Percentiles rank a stretch among this genome's conserved stretches.
These are phyloP conservation scores for Peribatodes rhomboidaria DNA, from an alignment of 2,888 invertebrate genomes.

Conservation along the genomic window DNA sequence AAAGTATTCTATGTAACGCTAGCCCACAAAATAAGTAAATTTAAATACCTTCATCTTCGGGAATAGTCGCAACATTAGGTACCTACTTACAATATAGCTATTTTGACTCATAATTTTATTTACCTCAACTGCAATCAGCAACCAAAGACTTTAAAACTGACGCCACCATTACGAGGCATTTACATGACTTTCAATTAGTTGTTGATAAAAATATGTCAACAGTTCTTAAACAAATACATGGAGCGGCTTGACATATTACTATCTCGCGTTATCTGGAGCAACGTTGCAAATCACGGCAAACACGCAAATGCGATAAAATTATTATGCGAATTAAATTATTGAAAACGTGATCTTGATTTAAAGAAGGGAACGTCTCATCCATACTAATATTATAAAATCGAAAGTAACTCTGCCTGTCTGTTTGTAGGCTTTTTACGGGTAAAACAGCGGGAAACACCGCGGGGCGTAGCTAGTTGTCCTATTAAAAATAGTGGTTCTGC, in stretches of 20 bases:
- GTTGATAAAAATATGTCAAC: slow-evolving; percentile 9
- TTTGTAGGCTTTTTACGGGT: too few relatives aligned
- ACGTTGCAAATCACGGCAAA: background rate
- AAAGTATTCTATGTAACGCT: too few relatives aligned
- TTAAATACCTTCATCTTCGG: too few relatives aligned
- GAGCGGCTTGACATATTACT: background rate
- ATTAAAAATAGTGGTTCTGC: too few relatives aligned
- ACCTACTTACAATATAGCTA: too few relatives aligned
- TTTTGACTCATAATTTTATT: too few relatives aligned
- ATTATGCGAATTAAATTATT: background rate
- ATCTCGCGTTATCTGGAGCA: slow-evolving; percentile 8
- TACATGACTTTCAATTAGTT: slow-evolving; percentile 31
- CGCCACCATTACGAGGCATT: slow-evolving; percentile 1
- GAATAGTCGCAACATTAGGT: too few relatives aligned
- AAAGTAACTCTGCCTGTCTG: too few relatives aligned
- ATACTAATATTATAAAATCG: too few relatives aligned
- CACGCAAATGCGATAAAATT: background rate
- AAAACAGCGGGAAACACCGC: too few relatives aligned
- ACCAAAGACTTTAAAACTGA: background rate
- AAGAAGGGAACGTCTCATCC: background rate
- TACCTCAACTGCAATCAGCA: background rate
- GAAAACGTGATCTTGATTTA: background rate
- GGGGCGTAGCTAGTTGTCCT: too few relatives aligned
- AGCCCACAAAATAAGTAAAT: too few relatives aligned
- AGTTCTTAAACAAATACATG: slow-evolving; percentile 8